A percentile compares a stretch with the other conserved stretches of the same genome.
phyloP scores from a whole-genome alignment of 2,888 invertebrate genomes.

The Diploptera punctata region DNA sequence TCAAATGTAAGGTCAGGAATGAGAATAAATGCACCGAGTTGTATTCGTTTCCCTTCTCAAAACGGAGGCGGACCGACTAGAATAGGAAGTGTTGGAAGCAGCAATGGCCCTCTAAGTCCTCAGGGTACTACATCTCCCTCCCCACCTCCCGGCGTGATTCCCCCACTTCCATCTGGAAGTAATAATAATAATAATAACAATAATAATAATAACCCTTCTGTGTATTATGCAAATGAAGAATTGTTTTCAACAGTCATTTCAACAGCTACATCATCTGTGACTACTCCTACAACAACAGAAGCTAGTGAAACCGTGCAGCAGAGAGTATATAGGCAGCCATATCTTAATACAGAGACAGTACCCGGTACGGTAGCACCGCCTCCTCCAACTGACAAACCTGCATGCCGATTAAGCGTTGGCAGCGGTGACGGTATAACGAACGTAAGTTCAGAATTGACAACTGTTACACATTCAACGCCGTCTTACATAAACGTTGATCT shows the following conservation, averaged over 20 bases:
- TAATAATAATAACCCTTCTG: no score
- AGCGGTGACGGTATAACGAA: constrained; percentile 20
- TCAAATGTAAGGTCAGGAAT: constrained; percentile 51
- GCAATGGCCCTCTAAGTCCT: constrained; percentile 56
- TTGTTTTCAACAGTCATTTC: neutral
- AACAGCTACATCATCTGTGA: neutral
- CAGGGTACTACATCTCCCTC: constrained; percentile 54
- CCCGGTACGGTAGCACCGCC: neutral
- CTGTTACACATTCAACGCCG: constrained; percentile 42
- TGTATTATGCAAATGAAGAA: constrained; percentile 44
- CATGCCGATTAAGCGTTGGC: neutral
- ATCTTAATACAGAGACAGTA: constrained; percentile 28
- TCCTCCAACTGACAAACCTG: constrained; percentile 12
- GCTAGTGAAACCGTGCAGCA: constrained; percentile 37
- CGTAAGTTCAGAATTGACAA: neutral
- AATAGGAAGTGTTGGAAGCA: constrained; percentile 53
- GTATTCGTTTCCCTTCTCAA: constrained; percentile 47
- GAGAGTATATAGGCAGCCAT: neutral
- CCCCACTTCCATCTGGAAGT: constrained; percentile 49
- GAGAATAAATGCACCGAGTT: constrained; percentile 45
- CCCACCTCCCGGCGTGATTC: constrained; percentile 52
- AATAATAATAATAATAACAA: constrained; percentile 32
- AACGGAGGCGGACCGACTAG: constrained; percentile 52
- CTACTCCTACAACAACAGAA: constrained; percentile 20
- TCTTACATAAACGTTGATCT: constrained; percentile 55